Percentiles rank a stretch among this genome's conserved stretches.
These are phyloP conservation scores for Parauchenoglanis ngamensis DNA, from an alignment of 2,797 vertebrate species.

Conservation along the genomic window DNA sequence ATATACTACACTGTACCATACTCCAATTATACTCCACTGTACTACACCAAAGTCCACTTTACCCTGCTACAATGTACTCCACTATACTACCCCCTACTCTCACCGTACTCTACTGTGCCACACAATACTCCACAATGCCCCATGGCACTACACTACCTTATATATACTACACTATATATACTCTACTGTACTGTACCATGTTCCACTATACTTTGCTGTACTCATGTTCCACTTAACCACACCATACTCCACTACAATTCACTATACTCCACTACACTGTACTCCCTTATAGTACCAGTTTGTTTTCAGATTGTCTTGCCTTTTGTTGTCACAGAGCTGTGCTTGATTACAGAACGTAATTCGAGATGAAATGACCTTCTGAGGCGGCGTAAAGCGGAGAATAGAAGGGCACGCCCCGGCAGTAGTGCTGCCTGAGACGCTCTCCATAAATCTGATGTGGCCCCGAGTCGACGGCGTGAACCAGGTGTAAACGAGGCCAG, in stretches of 20 bases:
- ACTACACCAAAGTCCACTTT: neutral
- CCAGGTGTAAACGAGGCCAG: conserved; percentile 86
- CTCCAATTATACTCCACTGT: neutral
- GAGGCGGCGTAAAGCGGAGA: conserved; percentile 83
- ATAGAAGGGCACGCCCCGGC: conserved; percentile 85
- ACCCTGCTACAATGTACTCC: neutral
- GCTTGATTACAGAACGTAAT: neutral
- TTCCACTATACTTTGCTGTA: neutral
- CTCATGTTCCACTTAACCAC: neutral
- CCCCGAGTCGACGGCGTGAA: conserved; percentile 80
- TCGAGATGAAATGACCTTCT: conserved; percentile 75
- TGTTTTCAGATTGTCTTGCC: neutral
- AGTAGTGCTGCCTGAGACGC: conserved; percentile 77
- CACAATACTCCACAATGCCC: neutral
- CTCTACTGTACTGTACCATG: neutral
- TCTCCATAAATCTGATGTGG: conserved; percentile 82
- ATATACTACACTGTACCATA: neutral
- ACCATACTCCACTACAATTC: neutral
- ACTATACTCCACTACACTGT: neutral
- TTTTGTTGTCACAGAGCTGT: neutral
- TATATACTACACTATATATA: too few species aligned
- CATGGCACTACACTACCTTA: neutral
- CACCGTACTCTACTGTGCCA: neutral
- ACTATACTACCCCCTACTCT: neutral
- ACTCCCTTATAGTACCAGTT: neutral